Base-by-base conservation (phyloP, 64 coral and sea anemone genomes). In the Stichodactyla helianthus region DNA sequence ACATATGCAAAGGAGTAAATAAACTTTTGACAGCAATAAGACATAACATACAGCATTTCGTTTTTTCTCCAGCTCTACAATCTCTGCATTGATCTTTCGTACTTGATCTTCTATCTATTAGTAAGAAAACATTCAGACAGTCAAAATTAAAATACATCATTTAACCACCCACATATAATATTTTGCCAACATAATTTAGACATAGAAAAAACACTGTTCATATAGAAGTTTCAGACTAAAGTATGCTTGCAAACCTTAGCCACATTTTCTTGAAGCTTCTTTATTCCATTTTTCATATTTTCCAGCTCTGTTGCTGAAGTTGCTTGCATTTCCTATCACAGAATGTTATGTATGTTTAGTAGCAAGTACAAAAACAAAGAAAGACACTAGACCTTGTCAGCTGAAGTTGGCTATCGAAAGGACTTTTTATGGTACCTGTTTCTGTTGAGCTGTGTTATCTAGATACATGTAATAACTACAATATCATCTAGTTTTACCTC, bases 31-130 rank as follows among this genome's bases (percentile, higher is more conserved):
- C 31, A 35, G 31, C 31, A 35, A 35, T 35, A 35, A 35, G 31
- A 35, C 31, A 35, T 35, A 35, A 35, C 31, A 35, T 35, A 35
- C 31, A 35, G 31, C 31, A 35, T 35, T 35, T 35, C 31, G 92
- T 79, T 94, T 98, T 71, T 86, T 98, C 44, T 98, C 95, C 58
- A 98, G 77, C 53, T 94, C 92, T 57, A 51, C 83, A 58, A 94
- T 92, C 54, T 91, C 89, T 54, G 52, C 82, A 89, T 79, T 79
- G 18, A 98, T 31, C 77, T 84, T 89, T 91, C 85, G 86, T 12
- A 98, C 86, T 74, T 98, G 91, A 9, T 16, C 86, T 61, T 89
- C 92, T 82, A 89, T 92, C 95, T 98, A 58, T 6, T 15, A 23
- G 58, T 83, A 25, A 11, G 13, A 79, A 11, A 54, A 44, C 14